Base-by-base conservation (phyloP, 2,888 invertebrate species). In the Acrobasis suavella region DNA sequence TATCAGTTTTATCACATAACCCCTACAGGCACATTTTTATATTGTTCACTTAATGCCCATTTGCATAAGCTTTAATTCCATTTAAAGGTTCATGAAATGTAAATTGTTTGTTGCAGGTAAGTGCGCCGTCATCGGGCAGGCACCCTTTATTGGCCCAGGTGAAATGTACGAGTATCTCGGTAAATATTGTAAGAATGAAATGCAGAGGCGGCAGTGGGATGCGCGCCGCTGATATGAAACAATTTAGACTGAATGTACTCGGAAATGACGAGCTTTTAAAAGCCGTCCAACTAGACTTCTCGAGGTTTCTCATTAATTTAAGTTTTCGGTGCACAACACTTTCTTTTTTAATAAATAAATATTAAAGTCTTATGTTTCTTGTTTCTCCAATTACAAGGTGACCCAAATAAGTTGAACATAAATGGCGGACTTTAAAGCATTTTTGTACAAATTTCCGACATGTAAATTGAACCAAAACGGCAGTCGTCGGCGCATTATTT, bases 131-230 rank as follows among this genome's bases (percentile, higher is more conserved):
- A 52, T 17, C 46, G 49, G 61, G n/a, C 58, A 52, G 52, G 60
- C 17, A 42, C 39, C 65, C 62, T 61, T 63, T 63, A 60, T 64
- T 61, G 60, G 51, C 52, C 17, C 37, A 65, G 61, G 60, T 62
- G 55, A 52, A 65, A 62, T 64, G 49, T 56, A 56, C 56, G 56
- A 56, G 64, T 64, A 62, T 63, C 64, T 64, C 63, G 54, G 64
- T 69, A 66, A 71, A 71, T 69, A 69, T 67, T 66, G 64, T 64
- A 67, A 63, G 65, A 64, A 68, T 67, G 62, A 65, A 68, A 69
- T 65, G 69, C 66, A 66, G 66, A 62, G 63, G 59, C 59, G 62
- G 61, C 50, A 64, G 66, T 65, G 68, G 67, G 64, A 65, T 65
- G 66, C 67, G 65, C 66, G 66, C 65, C 46, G 46, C 46, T 46